Evolutionary conservation across 1,140 invertebrate species (phyloP), one percentile per base, ranked within the genome.

Genomic region (Hycleus cichorii): DNA sequence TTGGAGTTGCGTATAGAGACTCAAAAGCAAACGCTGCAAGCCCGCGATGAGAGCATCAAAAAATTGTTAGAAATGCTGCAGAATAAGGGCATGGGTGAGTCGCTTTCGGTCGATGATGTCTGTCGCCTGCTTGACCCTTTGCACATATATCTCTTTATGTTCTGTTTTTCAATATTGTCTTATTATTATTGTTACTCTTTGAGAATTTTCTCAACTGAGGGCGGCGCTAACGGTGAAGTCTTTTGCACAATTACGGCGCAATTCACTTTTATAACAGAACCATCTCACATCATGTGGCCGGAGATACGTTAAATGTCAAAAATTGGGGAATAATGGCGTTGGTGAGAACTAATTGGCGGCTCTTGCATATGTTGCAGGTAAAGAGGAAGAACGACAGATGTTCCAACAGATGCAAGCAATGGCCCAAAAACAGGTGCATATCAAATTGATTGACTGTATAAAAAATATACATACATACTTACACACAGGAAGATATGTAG

Each of bases 31-130:
- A 98, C 95, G 24, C 77, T 98, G 55, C 87, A 89, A 70, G 92
- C 95, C 39, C 82, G 95, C 62, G 95, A 98, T 77, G 95, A 97
- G 72, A 97, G 93, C 76, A 97, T 98, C 69, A 98, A 97, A 81
- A 98, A 97, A 78, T 83, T 98, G 64, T 81, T 98, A 68, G 95
- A 98, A 81, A 97, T 98, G 93, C 82, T 98, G 47, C 94, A 98
- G 76, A 94, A 88, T 73, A 97, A 97, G 80, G 94, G 92, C 74
- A 90, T 95, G 82, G 91, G 91, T 93, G 78, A 86, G 90, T 82
- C 63, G 39, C 42, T 58, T 51, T 54, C 49, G 12, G 47, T 57
- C 46, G 47, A 53, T 58, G 48, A 53, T 58, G 46, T 57, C 53
- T 65, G 50, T 63, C 59, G 42, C 60, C 59, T 67, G 59, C 62